These are phyloP conservation scores for Crax fasciolata DNA, from an alignment of 2,797 vertebrate species.

Conservation along the genomic window DNA sequence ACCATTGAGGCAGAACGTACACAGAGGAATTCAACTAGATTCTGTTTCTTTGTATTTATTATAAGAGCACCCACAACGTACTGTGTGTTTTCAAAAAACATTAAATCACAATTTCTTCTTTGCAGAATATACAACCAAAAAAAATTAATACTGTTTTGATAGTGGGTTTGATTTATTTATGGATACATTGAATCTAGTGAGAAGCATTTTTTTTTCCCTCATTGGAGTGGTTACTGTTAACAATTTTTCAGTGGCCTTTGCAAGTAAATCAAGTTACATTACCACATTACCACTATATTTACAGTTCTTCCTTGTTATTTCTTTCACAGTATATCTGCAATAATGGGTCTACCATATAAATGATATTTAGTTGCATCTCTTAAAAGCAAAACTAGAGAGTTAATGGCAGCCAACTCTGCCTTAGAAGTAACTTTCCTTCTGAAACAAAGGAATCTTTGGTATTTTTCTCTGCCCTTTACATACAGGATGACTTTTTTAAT, in stretches of 20 bases:
- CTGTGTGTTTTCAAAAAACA: not conserved
- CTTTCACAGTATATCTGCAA: not conserved
- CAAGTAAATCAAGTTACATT: not conserved
- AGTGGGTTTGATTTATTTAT: conserved; percentile 10
- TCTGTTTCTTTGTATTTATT: not conserved
- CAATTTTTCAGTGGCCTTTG: conserved; percentile 11
- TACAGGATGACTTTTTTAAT: not conserved
- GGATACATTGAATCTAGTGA: not conserved
- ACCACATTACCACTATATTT: not conserved
- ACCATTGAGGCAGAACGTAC: not conserved
- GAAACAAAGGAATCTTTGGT: not conserved
- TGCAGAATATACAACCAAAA: not conserved
- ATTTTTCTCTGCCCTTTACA: not conserved
- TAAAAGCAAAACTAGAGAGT: not conserved
- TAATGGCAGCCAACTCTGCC: not conserved
- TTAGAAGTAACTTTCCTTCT: not conserved
- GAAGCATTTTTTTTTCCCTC: not conserved
- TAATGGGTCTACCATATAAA: not conserved
- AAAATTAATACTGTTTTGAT: not conserved
- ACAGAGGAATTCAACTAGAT: not conserved
- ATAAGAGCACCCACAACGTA: not conserved
- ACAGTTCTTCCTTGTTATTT: not conserved
- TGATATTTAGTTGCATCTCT: not conserved
- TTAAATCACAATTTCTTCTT: conserved; percentile 27
- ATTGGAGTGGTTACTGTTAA: not conserved